Percentiles rank a stretch among this genome's conserved stretches.
These are phyloP conservation scores for Eupithecia insigniata DNA, from an alignment of 2,888 invertebrate genomes.

Conservation along the genomic window DNA sequence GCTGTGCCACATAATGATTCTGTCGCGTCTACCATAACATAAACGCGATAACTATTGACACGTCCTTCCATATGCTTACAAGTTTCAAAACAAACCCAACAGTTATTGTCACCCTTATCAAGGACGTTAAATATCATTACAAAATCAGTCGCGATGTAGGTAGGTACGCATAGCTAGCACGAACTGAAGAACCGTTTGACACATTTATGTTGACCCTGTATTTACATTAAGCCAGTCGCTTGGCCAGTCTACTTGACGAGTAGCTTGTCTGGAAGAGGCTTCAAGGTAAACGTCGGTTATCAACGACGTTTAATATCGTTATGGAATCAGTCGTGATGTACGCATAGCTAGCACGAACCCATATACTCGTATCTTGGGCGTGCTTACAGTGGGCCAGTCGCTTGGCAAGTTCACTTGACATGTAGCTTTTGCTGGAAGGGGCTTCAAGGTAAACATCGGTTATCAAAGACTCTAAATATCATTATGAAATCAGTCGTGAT, in stretches of 20 bases:
- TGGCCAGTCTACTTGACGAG: conserved; percentile 38
- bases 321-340: not conserved
- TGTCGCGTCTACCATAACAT: no score
- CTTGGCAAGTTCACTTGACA: conserved; percentile 40
- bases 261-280: conserved; percentile 12
- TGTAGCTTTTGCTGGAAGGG: conserved; percentile 11
- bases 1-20: no score
- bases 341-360: conserved; percentile 3
- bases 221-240: conserved; percentile 46
- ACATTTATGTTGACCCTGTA: conserved; percentile 55
- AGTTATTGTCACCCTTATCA: not conserved
- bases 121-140: not conserved
- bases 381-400: conserved; percentile 46
- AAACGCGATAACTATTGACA: not conserved
- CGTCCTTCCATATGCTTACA: not conserved
- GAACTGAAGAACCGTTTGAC: conserved; percentile 38
- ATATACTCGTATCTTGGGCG: conserved; percentile 53
- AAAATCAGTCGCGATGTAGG: not conserved
- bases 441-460: not conserved
- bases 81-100: not conserved
- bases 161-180: not conserved
- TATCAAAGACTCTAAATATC: no score
- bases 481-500: not conserved
- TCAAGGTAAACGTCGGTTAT: not conserved
- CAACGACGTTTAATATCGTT: no score